Evolutionary conservation across 2,888 invertebrate species (phyloP).

Genomic region (Zygogramma bicolorata): DNA sequence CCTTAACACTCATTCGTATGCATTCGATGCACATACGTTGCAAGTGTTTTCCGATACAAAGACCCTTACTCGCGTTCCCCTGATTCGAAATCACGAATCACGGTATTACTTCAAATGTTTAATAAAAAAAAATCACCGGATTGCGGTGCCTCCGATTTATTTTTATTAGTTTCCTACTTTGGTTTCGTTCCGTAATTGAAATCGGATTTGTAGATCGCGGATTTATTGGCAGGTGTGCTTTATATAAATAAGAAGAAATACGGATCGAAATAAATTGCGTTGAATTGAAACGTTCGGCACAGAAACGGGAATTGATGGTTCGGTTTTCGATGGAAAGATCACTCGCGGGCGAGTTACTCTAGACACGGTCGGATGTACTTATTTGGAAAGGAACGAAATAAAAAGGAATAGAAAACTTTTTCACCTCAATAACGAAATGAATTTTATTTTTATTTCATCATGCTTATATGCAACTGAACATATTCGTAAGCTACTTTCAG

Average conservation of each 20-base stretch:
- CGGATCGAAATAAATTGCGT: neutral
- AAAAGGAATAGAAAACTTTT: too few relatives aligned
- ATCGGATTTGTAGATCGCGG: conserved; percentile 9
- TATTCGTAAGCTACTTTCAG: too few relatives aligned
- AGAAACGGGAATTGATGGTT: conserved; percentile 2
- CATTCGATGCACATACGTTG: neutral
- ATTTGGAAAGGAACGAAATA: too few relatives aligned
- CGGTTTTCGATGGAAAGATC: neutral
- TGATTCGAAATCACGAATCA: neutral
- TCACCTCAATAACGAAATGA: too few relatives aligned
- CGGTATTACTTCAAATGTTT: neutral
- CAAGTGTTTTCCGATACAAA: neutral
- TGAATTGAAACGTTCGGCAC: neutral
- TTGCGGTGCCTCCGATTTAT: neutral
- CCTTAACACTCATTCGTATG: neutral
- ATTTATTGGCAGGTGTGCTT: conserved; percentile 2
- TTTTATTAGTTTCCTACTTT: conserved; percentile 1
- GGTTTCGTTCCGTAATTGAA: conserved; percentile 6
- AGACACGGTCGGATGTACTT: neutral
- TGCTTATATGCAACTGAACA: too few relatives aligned
- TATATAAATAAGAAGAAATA: conserved; percentile 4
- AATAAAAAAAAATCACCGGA: conserved; percentile 1
- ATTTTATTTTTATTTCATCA: too few relatives aligned
- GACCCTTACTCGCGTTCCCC: neutral
- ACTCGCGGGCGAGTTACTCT: neutral